Conservation (phyloP, 2,113 vertebrate species). For the Galbula dea region DNA sequence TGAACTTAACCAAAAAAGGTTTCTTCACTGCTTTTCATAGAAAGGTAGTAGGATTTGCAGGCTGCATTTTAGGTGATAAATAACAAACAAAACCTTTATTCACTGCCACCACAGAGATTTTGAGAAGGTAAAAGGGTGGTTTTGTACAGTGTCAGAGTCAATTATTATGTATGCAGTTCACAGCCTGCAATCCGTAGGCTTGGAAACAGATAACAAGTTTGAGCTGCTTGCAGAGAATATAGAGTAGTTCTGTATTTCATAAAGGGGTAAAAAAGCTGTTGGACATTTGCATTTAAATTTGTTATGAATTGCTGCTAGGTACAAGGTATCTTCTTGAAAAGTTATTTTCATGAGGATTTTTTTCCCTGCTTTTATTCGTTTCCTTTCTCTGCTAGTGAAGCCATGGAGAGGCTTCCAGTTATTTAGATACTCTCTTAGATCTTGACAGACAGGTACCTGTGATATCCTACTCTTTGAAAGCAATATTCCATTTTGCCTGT, state of each 20-base stretch:
- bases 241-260: not conserved
- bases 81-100: not conserved
- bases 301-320: not conserved
- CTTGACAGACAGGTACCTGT: not conserved
- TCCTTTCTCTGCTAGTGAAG: not conserved
- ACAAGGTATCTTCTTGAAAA: not conserved
- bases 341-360: not conserved
- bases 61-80: not conserved
- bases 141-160: not conserved
- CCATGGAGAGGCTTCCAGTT: not conserved
- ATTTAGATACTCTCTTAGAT: not conserved
- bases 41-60: not conserved
- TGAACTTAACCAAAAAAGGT: not conserved
- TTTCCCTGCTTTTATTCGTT: not conserved
- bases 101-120: not conserved
- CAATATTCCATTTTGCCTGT: not conserved
- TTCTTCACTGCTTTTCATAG: not conserved
- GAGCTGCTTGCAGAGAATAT: conserved; percentile 10
- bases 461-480: not conserved
- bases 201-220: conserved; percentile 27
- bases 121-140: not conserved
- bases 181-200: not conserved
- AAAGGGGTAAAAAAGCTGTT: not conserved
- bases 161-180: not conserved
- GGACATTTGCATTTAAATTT: conserved; percentile 45